phyloP scores from a whole-genome alignment of 2,797 vertebrate genomes.

The Hirundo rustica region DNA sequence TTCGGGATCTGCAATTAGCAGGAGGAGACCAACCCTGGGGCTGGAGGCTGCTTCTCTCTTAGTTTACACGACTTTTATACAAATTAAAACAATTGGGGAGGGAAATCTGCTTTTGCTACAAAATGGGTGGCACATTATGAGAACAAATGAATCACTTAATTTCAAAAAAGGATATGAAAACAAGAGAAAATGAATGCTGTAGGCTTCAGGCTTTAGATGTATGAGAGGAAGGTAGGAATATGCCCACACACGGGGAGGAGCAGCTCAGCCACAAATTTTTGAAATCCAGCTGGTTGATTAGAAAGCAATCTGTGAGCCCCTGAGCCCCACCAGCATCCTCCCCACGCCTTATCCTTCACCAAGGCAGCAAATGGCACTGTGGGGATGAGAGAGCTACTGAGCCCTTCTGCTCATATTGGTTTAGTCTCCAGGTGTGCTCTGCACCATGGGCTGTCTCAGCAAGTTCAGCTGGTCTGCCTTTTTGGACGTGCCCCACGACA shows the following conservation, averaged over 20 bases:
- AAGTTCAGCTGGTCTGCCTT: not conserved
- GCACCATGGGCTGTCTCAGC: not conserved
- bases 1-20: not conserved
- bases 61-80: not conserved
- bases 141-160: not conserved
- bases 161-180: not conserved
- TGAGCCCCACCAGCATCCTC: not conserved
- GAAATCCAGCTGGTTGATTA: not conserved
- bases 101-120: not conserved
- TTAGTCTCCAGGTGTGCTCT: not conserved
- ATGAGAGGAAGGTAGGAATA: not conserved
- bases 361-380: not conserved
- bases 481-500: rapidly evolving
- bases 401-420: not conserved
- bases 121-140: not conserved
- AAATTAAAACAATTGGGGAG: not conserved
- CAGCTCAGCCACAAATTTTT: not conserved
- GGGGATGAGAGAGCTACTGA: rapidly evolving
- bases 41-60: not conserved
- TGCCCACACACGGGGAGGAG: not conserved
- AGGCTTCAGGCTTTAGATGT: not conserved
- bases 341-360: not conserved
- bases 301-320: not conserved
- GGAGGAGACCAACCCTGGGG: not conserved
- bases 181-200: not conserved